Conservation (phyloP, 2,797 vertebrate species). For the Benthosema pterotum region DNA sequence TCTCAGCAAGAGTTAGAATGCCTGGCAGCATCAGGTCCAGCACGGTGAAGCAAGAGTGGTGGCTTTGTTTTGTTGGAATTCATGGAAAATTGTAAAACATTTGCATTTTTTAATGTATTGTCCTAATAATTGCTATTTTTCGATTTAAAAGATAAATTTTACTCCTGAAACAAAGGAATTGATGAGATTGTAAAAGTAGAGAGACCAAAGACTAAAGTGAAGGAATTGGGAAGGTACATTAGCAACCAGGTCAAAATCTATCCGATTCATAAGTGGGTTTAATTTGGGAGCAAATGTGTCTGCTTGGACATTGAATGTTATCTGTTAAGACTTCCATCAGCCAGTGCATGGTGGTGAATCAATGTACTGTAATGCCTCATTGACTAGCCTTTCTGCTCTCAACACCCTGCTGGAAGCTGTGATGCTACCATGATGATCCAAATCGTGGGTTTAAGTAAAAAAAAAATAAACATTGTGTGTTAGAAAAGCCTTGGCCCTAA, state of each 20-base stretch:
- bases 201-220: not conserved
- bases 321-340: not conserved
- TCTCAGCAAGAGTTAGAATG: not conserved
- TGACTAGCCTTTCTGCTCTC: not conserved
- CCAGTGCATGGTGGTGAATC: no score
- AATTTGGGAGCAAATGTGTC: not conserved
- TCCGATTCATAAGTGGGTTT: not conserved
- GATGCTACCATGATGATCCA: constrained; percentile 1
- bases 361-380: no score
- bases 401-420: constrained; percentile 5
- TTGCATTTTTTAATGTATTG: no score
- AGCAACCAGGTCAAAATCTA: not conserved
- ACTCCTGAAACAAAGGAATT: not conserved
- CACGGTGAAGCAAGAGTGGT: not conserved
- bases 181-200: not conserved
- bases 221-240: constrained; percentile 18
- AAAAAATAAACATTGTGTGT: not conserved
- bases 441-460: not conserved
- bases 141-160: no score
- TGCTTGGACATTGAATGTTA: not conserved
- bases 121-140: no score
- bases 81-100: no score
- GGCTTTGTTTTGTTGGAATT: not conserved
- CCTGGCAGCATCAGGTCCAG: constrained; percentile 3
- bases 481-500: not conserved